Evolutionary conservation across 2,797 vertebrate species (phyloP).

Genomic region (Adelosebastes latens): DNA sequence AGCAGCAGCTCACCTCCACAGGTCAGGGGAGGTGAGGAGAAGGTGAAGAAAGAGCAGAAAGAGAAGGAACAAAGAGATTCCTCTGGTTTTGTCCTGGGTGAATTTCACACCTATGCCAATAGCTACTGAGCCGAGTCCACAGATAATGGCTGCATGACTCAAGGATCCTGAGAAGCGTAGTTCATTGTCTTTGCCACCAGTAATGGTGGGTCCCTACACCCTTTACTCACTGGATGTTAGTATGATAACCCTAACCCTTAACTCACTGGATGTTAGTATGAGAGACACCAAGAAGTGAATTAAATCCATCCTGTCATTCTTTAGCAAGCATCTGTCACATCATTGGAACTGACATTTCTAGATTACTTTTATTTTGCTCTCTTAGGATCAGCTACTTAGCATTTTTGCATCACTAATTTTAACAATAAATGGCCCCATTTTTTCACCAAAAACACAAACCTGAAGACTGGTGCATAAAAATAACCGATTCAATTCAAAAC

Average conservation of each 20-base stretch:
- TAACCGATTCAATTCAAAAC: constrained; percentile 12
- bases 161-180: too few species aligned
- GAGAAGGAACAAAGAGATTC: too few species aligned
- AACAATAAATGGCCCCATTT: constrained; percentile 5
- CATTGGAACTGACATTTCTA: background rate
- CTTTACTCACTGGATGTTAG: too few species aligned
- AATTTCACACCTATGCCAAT: too few species aligned
- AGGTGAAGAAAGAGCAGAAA: too few species aligned
- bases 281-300: background rate
- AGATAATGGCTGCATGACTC: too few species aligned
- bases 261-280: background rate
- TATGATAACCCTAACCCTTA: background rate
- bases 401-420: constrained; percentile 16
- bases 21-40: too few species aligned
- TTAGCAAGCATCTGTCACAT: constrained; percentile 2
- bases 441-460: background rate
- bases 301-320: background rate
- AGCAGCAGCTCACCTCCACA: too few species aligned
- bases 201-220: too few species aligned
- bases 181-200: too few species aligned
- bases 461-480: constrained; percentile 10
- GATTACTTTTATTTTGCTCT: background rate
- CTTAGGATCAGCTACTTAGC: background rate
- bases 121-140: too few species aligned
- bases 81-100: too few species aligned